These are phyloP conservation scores for Acrobasis suavella DNA, from an alignment of 2,888 invertebrate species.

Conservation along the genomic window DNA sequence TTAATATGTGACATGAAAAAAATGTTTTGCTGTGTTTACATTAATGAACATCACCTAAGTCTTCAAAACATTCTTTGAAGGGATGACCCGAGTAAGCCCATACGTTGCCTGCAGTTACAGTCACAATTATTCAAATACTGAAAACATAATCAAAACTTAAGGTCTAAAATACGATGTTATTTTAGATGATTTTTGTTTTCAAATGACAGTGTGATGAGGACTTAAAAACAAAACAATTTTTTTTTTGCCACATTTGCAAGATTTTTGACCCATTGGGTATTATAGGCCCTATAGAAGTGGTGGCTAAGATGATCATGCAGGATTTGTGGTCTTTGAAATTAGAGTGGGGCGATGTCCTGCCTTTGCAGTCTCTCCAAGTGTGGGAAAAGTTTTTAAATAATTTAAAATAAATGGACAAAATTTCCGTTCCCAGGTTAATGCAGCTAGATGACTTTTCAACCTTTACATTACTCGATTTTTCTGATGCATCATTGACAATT, in stretches of 20 bases:
- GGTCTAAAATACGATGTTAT: slow-evolving; percentile 11
- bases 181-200: background rate
- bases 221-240: slow-evolving; percentile 26
- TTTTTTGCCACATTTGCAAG: slow-evolving; percentile 32
- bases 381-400: slow-evolving; percentile 1
- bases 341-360: slow-evolving; percentile 14
- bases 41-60: slow-evolving; percentile 8
- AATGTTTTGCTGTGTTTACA: slow-evolving; percentile 29
- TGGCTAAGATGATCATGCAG: slow-evolving; percentile 31
- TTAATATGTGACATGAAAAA: slow-evolving; percentile 32
- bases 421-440: background rate
- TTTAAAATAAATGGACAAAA: background rate
- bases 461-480: background rate
- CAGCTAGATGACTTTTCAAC: background rate
- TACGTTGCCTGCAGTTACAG: slow-evolving; percentile 28
- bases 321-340: slow-evolving; percentile 10
- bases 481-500: slow-evolving; percentile 16
- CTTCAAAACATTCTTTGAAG: slow-evolving; percentile 30
- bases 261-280: slow-evolving; percentile 34
- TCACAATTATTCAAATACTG: slow-evolving; percentile 10
- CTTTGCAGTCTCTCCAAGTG: background rate
- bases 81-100: slow-evolving; percentile 23
- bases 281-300: slow-evolving; percentile 30
- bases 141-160: slow-evolving; percentile 3
- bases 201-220: background rate